Evolutionary conservation across 2,888 invertebrate genomes (phyloP), one percentile per base, ranked within the genome.

Genomic region (Geotrupes spiniger): DNA sequence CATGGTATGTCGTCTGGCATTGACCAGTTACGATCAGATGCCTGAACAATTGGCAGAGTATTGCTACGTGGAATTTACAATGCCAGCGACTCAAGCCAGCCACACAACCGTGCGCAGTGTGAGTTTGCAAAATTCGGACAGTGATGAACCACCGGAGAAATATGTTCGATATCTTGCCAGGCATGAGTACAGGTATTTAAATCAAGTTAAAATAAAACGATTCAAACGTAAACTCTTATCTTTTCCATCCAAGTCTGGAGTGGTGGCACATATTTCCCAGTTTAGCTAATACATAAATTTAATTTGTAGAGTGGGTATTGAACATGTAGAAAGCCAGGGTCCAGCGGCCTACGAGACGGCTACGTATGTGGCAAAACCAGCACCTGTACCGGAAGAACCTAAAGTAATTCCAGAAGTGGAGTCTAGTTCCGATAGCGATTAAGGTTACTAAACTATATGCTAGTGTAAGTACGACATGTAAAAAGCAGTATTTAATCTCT

Each of bases 11-110:
- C 86, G 92, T 53, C 86, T 99, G 81, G 92, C 93, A 53, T 81
- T 99, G 57, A 97, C 96, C 14, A 93, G 94, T 38, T 99, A 92
- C 77, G 99, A 99, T 76, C 92, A 96, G 76, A 85, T 98, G 68
- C 99, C 99, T 16, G 94, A 92, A 56, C 86, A 89, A 72, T 81
- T 97, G 70, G 87, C 94, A 52, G 88, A 88, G 59, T 87, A 83
- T 73, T 91, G 92, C 61, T 84, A 83, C 70, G 95, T 98, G 25
- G 96, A 98, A 75, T 99, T 97, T 75, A 97, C 95, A 38, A 99
- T 99, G 98, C 98, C 99, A 26, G 89, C 93, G 57, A 94, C 95
- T 27, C 95, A 95, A 70, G 87, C 85, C 42, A 93, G 93, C 50
- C 97, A 98, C 74, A 93, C 94, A 44, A 97, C 96, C 27, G 91